Conservation (phyloP, 2,888 invertebrate species). For the Athalia rosae region DNA sequence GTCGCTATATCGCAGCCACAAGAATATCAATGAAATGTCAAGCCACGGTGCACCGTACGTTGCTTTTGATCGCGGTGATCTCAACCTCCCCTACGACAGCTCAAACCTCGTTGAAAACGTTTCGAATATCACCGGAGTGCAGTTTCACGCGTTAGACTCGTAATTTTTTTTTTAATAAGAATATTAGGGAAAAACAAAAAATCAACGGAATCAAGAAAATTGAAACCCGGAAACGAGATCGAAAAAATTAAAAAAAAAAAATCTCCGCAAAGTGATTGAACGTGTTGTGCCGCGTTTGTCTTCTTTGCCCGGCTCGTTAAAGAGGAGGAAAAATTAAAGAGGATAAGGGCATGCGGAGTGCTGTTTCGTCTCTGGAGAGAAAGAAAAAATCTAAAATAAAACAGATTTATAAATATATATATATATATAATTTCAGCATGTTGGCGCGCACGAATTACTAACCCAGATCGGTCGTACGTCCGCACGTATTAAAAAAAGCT, state of each 20-base stretch:
- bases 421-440: too few species aligned
- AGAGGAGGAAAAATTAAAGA: not conserved
- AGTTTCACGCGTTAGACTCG: not conserved
- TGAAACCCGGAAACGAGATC: too few species aligned
- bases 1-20: slow-evolving; percentile 56
- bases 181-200: too few species aligned
- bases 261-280: too few species aligned
- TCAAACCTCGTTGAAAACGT: not conserved
- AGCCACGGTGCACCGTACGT: slow-evolving; percentile 53
- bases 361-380: too few species aligned
- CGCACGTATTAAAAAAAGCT: not conserved
- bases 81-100: slow-evolving; percentile 2
- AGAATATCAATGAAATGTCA: slow-evolving; percentile 69
- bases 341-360: not conserved
- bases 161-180: not conserved
- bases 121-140: not conserved
- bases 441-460: not conserved
- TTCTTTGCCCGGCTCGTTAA: not conserved
- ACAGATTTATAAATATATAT: too few species aligned
- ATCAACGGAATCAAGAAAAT: too few species aligned
- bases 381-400: too few species aligned
- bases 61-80: slow-evolving; percentile 22
- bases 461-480: not conserved
- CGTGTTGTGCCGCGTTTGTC: not conserved
- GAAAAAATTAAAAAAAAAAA: too few species aligned